Base-by-base conservation (phyloP, 2,113 vertebrate genomes). In the Sebastes schlegelii region DNA sequence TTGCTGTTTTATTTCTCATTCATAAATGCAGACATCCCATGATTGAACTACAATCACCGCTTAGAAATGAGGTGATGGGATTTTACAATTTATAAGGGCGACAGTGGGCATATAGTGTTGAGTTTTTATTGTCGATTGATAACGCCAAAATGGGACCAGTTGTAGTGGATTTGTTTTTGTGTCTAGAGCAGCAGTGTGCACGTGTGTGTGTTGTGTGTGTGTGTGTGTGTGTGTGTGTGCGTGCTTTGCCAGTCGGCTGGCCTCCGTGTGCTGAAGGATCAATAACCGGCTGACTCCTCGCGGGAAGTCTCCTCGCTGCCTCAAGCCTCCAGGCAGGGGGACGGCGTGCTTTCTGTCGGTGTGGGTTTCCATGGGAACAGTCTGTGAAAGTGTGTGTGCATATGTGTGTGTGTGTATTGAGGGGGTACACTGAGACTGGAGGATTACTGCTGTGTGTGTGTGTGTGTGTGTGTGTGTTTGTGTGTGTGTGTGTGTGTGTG, bases 351-450 rank as follows among this genome's bases (percentile, higher is more conserved):
- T 91, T 91, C 82, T 88, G 86, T 84, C 90, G 8, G 82, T 91
- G 83, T 89, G 79, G 68, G 94, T 95, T 95, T 90, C 94, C 91
- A 94, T 95, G 93, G 94, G 88, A 94, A 93, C 94, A 86, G 89
- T 68, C 72, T 5, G 58, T 26, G 54, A 70, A 61, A 70, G 23
- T 54, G 79, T 77, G 51, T 73, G 67, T 65, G 63, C 6, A 6
- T 66, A 52, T 76, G 79, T 71, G 26, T 84, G 68, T 84, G 69
- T 65, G 26, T 60, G 45, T 57, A 74, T 67, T 83, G 46, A 66
- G 66, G 73, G 72, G 64, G 60, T 80, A 77, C 74, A 61, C 74
- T 55, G 65, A 71, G 70, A 63, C 66, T 45, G 72, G 78, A 63
- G 84, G 85, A 91, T 84, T 81, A 74, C 79, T 69, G 42, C 61